These are phyloP conservation scores for Cladorhizidae sp. DNA, from an alignment of 37 sponge, comb jelly and placozoan genomes.

Conservation along the genomic window DNA sequence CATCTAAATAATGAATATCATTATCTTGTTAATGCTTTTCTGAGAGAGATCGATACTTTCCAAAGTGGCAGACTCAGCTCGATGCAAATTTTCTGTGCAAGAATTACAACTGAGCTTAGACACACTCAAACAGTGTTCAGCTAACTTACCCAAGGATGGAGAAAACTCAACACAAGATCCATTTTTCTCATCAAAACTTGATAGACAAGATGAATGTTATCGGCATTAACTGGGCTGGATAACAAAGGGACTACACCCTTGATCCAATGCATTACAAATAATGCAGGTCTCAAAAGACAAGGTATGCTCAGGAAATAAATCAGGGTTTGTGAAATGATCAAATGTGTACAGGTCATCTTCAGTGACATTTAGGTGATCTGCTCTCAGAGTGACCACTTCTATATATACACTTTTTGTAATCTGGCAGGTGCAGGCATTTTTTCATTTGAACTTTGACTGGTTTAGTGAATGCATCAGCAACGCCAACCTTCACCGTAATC, in stretches of 20 bases:
- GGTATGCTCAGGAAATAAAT: not conserved
- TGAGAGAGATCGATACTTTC: no score
- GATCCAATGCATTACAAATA: not conserved
- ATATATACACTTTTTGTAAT: not conserved
- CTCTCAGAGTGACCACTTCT: not conserved
- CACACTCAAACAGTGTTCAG: no score
- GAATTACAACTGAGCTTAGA: no score
- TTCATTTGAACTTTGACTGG: not conserved
- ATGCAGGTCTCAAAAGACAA: not conserved
- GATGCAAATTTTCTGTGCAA: no score
- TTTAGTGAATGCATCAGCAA: not conserved
- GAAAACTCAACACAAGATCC: no score
- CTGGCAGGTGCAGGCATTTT: not conserved
- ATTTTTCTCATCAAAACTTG: not conserved
- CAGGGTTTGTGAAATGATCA: not conserved
- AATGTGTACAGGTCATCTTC: not conserved
- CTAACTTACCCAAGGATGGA: no score
- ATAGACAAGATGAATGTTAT: conserved; percentile 1
- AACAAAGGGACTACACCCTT: not conserved
- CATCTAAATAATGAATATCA: no score
- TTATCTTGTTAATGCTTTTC: no score
- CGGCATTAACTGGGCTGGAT: not conserved
- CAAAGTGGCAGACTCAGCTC: no score
- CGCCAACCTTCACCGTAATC: not conserved
- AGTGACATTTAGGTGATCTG: not conserved